Conservation (phyloP, 1,140 invertebrate species). For the Pentalonia nigronervosa region DNA sequence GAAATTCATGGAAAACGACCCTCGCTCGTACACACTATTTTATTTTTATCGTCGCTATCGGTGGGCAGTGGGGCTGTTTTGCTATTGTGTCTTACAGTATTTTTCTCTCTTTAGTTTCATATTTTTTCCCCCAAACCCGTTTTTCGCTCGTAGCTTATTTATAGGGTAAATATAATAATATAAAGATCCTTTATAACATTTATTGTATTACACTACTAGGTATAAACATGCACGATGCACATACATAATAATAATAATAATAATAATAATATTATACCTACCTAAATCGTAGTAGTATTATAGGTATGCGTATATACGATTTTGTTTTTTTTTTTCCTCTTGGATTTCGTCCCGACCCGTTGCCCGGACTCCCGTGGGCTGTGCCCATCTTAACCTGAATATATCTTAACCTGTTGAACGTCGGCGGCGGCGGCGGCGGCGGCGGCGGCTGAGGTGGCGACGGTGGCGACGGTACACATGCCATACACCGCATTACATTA, state of each 20-base stretch:
- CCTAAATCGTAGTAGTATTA: neutral
- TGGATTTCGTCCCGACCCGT: slow-evolving; percentile 14
- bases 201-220: neutral
- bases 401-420: slow-evolving; percentile 41
- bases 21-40: neutral
- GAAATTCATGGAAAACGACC: neutral
- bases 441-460: neutral
- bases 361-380: slow-evolving; percentile 24
- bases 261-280: neutral
- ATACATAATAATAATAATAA: neutral
- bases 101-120: neutral
- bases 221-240: neutral
- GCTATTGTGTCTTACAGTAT: neutral
- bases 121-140: neutral
- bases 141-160: neutral
- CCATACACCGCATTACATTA: slow-evolving; percentile 34
- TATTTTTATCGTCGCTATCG: neutral
- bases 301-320: neutral
- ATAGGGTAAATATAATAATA: neutral
- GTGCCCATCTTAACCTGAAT: slow-evolving; percentile 57
- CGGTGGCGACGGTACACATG: neutral
- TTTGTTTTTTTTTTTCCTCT: slow-evolving; percentile 1
- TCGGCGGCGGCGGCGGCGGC: neutral
- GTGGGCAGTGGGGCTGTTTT: neutral
- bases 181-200: neutral